Percentiles rank a stretch among this genome's conserved stretches.
These are phyloP conservation scores for Drosophila limbata DNA, from an alignment of 2,888 invertebrate species.

Conservation along the genomic window DNA sequence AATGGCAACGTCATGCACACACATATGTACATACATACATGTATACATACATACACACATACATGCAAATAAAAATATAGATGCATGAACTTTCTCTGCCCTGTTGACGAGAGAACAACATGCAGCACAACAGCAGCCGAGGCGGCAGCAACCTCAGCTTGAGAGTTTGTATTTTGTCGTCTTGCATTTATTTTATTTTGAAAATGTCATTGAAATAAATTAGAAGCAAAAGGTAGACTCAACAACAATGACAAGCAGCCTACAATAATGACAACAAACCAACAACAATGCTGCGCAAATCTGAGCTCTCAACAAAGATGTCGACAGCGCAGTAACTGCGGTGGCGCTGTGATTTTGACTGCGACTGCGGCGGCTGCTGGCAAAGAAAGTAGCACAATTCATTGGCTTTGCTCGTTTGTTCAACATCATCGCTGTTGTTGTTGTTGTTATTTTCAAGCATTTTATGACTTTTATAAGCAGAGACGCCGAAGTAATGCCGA, in stretches of 20 bases:
- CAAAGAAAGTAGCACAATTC: slow-evolving; percentile 80
- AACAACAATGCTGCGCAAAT: slow-evolving; percentile 46
- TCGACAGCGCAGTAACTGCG: slow-evolving; percentile 36
- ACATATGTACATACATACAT: slow-evolving; percentile 1
- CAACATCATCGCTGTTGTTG: slow-evolving; percentile 28
- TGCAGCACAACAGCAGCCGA: slow-evolving; percentile 19
- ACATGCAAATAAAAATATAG: slow-evolving; percentile 7
- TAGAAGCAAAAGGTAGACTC: slow-evolving; percentile 56
- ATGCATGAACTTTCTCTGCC: slow-evolving; percentile 64
- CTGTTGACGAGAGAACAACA: slow-evolving; percentile 33
- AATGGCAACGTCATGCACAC: slow-evolving; percentile 30
- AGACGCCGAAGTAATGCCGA: slow-evolving; percentile 16
- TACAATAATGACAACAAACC: slow-evolving; percentile 38
- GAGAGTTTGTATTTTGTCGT: slow-evolving; percentile 28
- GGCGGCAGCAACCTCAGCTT: slow-evolving; percentile 20
- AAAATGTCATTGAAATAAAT: slow-evolving; percentile 76
- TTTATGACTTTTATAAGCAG: slow-evolving; percentile 53
- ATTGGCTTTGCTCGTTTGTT: slow-evolving; percentile 55
- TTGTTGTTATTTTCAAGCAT: slow-evolving; percentile 39
- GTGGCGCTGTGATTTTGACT: not conserved
- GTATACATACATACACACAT: not conserved
- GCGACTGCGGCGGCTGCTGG: slow-evolving; percentile 36
- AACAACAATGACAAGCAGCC: slow-evolving; percentile 26
- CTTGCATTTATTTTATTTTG: slow-evolving; percentile 52
- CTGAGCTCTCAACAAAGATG: slow-evolving; percentile 40